Evolutionary conservation across 2,113 vertebrate genomes (phyloP).

Genomic region (Chaetops frenatus): DNA sequence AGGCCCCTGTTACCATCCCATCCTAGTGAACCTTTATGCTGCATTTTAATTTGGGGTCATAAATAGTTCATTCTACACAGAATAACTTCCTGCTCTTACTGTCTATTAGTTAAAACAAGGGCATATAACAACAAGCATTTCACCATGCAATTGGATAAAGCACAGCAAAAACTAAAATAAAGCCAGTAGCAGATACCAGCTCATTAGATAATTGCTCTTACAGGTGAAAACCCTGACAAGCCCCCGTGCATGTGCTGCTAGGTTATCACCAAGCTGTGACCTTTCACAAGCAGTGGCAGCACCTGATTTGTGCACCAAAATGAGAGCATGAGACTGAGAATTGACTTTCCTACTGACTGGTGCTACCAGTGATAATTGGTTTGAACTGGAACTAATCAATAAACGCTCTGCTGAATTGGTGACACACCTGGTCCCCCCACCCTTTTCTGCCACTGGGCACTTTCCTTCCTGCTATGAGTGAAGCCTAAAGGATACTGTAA

Average conservation of each 20-base stretch:
- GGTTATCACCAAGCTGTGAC: background rate
- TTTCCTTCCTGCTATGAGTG: background rate
- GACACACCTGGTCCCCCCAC: accelerated
- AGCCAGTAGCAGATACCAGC: background rate
- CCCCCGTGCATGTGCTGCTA: background rate
- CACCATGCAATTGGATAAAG: background rate
- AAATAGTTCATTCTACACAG: background rate
- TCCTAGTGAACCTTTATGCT: background rate
- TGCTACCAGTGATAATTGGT: background rate
- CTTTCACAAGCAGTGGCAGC: background rate
- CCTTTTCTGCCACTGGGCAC: background rate
- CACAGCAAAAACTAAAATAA: background rate
- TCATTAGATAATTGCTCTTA: background rate
- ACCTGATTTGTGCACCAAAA: background rate
- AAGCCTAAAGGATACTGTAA: background rate
- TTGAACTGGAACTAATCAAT: background rate
- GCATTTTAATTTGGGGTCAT: background rate
- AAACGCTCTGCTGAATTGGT: background rate
- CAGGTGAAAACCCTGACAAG: background rate
- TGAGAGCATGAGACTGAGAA: background rate
- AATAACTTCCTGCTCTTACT: background rate
- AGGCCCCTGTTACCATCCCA: background rate
- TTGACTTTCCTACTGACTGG: background rate
- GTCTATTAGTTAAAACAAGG: background rate
- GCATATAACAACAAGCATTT: background rate